Percentiles rank a stretch among this genome's conserved stretches.
Conservation (phyloP, 2,113 vertebrate species). For the Pterocles gutturalis region DNA sequence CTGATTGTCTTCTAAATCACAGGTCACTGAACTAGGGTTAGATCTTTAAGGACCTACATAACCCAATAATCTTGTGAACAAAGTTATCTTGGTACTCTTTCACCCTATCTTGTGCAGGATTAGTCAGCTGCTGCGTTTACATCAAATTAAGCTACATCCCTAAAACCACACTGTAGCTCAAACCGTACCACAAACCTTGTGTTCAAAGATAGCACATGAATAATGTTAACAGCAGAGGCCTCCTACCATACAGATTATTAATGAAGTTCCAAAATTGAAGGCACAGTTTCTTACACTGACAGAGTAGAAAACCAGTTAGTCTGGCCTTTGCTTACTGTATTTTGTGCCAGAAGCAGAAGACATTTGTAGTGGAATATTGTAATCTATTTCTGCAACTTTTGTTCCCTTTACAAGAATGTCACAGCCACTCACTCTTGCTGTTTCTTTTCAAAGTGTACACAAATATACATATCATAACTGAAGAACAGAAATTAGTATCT, state of each 20-base stretch:
- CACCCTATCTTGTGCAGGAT: background rate
- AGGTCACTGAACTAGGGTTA: background rate
- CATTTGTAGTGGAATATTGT: background rate
- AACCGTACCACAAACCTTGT: background rate
- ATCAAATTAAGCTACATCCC: background rate
- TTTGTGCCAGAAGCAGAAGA: background rate
- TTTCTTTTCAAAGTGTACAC: background rate
- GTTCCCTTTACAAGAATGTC: background rate
- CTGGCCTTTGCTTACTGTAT: background rate
- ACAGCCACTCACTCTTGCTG: background rate
- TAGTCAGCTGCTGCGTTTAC: background rate
- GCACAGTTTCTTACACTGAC: background rate
- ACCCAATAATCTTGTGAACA: no score
- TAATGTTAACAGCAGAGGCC: background rate
- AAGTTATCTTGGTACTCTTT: background rate
- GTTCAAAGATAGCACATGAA: background rate
- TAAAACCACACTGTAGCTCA: background rate
- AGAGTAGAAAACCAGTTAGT: background rate
- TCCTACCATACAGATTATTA: background rate
- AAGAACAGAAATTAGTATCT: background rate
- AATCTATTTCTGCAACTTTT: background rate
- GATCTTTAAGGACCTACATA: background rate
- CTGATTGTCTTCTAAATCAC: background rate
- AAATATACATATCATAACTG: background rate
- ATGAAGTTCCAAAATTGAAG: background rate